A percentile compares a stretch with the other conserved stretches of the same genome.
These are phyloP conservation scores for Leucophenga montana DNA, from an alignment of 2,888 invertebrate genomes.

Conservation along the genomic window DNA sequence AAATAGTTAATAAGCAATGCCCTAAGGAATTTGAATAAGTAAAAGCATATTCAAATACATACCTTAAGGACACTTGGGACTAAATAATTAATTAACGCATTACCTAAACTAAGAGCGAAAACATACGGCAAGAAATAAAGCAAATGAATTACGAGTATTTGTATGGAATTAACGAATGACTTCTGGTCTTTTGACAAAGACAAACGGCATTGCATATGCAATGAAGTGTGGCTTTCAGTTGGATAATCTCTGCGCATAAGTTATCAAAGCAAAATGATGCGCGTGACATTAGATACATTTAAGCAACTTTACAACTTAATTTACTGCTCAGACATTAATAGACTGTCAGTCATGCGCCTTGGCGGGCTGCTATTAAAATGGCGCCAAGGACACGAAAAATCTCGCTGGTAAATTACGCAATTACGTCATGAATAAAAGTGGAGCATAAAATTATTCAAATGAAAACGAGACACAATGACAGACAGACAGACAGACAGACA, in stretches of 20 bases:
- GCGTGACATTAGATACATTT: background rate
- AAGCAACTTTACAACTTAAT: background rate
- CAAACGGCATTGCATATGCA: background rate
- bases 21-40: background rate
- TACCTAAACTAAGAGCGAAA: background rate
- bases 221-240: background rate
- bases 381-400: background rate
- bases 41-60: background rate
- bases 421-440: background rate
- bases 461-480: too few species aligned
- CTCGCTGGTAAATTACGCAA: background rate
- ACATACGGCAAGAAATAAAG: background rate
- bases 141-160: background rate
- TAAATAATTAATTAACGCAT: slow-evolving; percentile 1
- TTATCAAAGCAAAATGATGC: background rate
- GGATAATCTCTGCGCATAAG: background rate
- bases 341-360: background rate
- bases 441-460: background rate
- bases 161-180: background rate
- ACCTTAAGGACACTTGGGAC: background rate
- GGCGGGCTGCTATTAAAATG: background rate
- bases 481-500: too few species aligned
- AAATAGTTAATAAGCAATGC: background rate
- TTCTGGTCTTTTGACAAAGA: background rate
- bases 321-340: background rate